A percentile compares a stretch with the other conserved stretches of the same genome.
Evolutionary conservation across 2,888 invertebrate genomes (phyloP).

Genomic region (Amiota communis): DNA sequence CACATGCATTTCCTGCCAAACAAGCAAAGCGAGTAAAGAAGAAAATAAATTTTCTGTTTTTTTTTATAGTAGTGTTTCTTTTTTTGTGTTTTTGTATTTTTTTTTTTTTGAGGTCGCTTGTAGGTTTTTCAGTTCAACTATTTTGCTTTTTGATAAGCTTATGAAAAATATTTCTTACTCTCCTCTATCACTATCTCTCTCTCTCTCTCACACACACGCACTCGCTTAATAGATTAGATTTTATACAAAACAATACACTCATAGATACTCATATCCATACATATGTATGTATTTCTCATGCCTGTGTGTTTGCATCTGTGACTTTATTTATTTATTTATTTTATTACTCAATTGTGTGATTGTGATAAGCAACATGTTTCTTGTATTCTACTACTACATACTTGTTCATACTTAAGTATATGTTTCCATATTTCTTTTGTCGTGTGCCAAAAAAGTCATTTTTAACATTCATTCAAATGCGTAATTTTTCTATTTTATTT

Average conservation of each 20-base stretch:
- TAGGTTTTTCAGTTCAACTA: constrained; percentile 24
- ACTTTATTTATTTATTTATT: background rate
- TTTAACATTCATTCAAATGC: background rate
- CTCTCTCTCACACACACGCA: background rate
- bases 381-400: too few relatives aligned
- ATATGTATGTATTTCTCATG: too few relatives aligned
- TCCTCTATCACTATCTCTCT: background rate
- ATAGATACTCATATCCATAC: too few relatives aligned
- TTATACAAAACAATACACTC: background rate
- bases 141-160: constrained; percentile 48
- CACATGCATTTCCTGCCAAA: constrained; percentile 30
- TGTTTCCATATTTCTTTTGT: background rate
- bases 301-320: too few relatives aligned
- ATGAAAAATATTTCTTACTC: background rate
- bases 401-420: too few relatives aligned
- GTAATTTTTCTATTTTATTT: background rate
- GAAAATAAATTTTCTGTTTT: constrained; percentile 45
- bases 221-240: background rate
- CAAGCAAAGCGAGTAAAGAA: constrained; percentile 48
- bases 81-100: constrained; percentile 39
- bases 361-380: background rate
- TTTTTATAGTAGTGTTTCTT: constrained; percentile 40
- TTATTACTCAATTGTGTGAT: background rate
- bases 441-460: background rate
- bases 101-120: constrained; percentile 54